Conservation (phyloP, 2,888 invertebrate genomes). For the Microdon myrmicae region DNA sequence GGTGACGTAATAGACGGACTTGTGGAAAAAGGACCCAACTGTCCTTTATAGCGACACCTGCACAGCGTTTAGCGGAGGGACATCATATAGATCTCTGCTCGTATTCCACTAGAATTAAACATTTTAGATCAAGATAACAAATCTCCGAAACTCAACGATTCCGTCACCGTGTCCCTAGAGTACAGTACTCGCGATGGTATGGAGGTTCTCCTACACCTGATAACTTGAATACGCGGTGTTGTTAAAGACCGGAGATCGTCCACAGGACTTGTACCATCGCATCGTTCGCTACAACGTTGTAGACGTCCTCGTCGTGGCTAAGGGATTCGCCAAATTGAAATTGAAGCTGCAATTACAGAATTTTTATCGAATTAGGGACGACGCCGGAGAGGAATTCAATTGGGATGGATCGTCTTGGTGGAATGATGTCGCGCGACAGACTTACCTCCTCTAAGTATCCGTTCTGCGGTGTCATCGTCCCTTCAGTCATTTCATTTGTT, state of each 20-base stretch:
- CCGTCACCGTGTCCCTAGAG: constrained; percentile 5
- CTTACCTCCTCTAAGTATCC: constrained; percentile 1
- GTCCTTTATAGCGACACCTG: neutral
- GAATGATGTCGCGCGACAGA: constrained; percentile 18
- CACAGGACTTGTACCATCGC: constrained; percentile 19
- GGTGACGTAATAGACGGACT: constrained; percentile 4
- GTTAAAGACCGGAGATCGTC: constrained; percentile 26
- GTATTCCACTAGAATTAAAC: constrained; percentile 10
- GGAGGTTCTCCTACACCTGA: neutral
- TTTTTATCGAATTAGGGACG: constrained; percentile 54
- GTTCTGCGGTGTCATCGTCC: constrained; percentile 8
- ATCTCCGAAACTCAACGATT: constrained; percentile 7
- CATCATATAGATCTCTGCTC: constrained; percentile 22
- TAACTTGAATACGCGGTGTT: neutral
- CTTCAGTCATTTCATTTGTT: constrained; percentile 18
- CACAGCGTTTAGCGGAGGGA: constrained; percentile 3
- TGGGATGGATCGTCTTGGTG: constrained; percentile 42
- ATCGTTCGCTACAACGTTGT: neutral
- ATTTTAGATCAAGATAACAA: constrained; percentile 36
- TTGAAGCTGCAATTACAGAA: constrained; percentile 53
- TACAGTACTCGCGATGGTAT: constrained; percentile 32
- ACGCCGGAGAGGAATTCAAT: constrained; percentile 53
- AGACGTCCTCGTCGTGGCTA: constrained; percentile 7
- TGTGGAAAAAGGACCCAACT: neutral
- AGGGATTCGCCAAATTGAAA: constrained; percentile 39